Conservation (phyloP, 2,797 vertebrate species). For the Xiphorhynchus erythropygius region DNA sequence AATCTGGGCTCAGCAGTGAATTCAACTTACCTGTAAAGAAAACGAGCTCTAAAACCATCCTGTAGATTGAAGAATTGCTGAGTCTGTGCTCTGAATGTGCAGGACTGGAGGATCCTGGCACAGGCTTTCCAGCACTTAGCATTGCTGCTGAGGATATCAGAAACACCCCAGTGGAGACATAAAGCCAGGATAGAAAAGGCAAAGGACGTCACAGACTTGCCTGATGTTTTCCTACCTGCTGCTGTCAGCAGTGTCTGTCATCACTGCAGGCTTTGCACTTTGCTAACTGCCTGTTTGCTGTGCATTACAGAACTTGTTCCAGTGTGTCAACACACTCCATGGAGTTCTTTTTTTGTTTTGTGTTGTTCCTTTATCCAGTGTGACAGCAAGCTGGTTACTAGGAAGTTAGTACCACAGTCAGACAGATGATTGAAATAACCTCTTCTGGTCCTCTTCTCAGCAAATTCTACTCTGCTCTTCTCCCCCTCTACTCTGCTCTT, state of each 20-base stretch:
- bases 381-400: not conserved
- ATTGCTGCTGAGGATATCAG: not conserved
- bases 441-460: not conserved
- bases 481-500: not conserved
- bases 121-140: not conserved
- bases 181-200: not conserved
- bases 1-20: not conserved
- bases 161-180: not conserved
- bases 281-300: not conserved
- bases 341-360: not conserved
- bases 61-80: not conserved
- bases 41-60: not conserved
- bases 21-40: constrained; percentile 12
- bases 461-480: not conserved
- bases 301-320: not conserved
- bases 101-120: not conserved
- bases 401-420: not conserved
- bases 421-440: not conserved
- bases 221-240: not conserved
- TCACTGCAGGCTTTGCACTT: not conserved
- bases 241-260: not conserved
- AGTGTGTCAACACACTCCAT: not conserved
- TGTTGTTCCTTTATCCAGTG: not conserved
- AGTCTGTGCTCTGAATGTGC: not conserved
- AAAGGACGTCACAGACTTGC: not conserved